A percentile compares a stretch with the other conserved stretches of the same genome.
Evolutionary conservation across 2,113 vertebrate genomes (phyloP).

Genomic region (Sander lucioperca): DNA sequence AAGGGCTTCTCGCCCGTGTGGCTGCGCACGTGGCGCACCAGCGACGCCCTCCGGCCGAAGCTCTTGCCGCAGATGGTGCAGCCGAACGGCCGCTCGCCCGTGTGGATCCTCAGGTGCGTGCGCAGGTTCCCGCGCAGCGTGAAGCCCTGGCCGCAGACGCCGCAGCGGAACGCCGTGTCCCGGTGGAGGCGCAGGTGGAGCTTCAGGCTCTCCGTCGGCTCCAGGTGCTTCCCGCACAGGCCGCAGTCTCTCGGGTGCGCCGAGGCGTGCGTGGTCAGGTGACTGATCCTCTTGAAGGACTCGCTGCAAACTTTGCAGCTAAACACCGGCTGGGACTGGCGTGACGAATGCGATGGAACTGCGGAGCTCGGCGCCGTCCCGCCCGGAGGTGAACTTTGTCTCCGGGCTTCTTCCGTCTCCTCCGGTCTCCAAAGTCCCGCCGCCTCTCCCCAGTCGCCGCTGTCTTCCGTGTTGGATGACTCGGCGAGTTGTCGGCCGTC

Average conservation of each 20-base stretch:
- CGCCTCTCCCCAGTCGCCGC: conserved; percentile 1
- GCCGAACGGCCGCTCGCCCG: conserved; percentile 47
- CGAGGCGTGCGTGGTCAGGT: neutral
- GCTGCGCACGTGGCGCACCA: conserved; percentile 49
- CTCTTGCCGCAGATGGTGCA: conserved; percentile 54
- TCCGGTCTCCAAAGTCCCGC: neutral
- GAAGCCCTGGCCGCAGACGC: conserved; percentile 52
- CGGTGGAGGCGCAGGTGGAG: conserved; percentile 25
- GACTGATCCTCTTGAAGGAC: conserved; percentile 27
- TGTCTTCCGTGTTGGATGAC: conserved; percentile 28
- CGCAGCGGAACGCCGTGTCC: conserved; percentile 29
- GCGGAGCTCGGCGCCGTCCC: neutral
- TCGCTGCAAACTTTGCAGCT: conserved; percentile 40
- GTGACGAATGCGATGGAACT: neutral
- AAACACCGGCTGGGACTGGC: neutral
- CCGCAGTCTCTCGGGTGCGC: conserved; percentile 28
- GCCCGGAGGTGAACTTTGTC: neutral
- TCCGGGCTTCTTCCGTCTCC: neutral
- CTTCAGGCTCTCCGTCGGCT: neutral
- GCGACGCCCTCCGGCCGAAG: conserved; percentile 40
- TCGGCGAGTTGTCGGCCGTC: neutral
- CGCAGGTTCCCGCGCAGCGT: conserved; percentile 45
- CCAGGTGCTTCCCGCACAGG: conserved; percentile 38
- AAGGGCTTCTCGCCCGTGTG: conserved; percentile 63
- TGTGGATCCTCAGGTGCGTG: conserved; percentile 59